Conservation (phyloP, 1,140 invertebrate genomes). For the Lethocerus indicus region DNA sequence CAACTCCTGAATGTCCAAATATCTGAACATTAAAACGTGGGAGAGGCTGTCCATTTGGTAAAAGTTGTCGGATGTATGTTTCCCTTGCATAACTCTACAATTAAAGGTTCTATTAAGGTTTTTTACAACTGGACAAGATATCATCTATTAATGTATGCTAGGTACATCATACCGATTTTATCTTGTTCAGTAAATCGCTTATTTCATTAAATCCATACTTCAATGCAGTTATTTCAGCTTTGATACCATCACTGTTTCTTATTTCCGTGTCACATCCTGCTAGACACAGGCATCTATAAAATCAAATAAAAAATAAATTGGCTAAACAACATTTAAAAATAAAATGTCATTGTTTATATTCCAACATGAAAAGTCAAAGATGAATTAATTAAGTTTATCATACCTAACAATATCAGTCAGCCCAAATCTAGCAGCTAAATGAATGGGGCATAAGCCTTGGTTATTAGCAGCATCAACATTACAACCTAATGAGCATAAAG, state of each 20-base stretch:
- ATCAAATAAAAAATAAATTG: slow-evolving; percentile 5
- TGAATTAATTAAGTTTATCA: too few species aligned
- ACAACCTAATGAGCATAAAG: slow-evolving; percentile 57
- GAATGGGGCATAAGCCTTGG: slow-evolving; percentile 50
- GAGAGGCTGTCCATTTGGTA: slow-evolving; percentile 41
- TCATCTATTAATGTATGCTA: neutral
- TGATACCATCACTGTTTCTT: slow-evolving; percentile 52
- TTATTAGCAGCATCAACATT: slow-evolving; percentile 49
- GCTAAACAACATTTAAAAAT: too few species aligned
- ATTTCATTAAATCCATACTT: slow-evolving; percentile 62
- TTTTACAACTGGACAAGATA: neutral
- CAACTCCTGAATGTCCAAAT: slow-evolving; percentile 57
- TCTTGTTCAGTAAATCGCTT: slow-evolving; percentile 47
- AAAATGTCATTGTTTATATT: too few species aligned
- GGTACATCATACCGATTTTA: slow-evolving; percentile 49
- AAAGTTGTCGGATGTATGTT: slow-evolving; percentile 50
- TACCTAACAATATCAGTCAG: slow-evolving; percentile 54
- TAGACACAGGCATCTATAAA: slow-evolving; percentile 46
- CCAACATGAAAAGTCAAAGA: too few species aligned
- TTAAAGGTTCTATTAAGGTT: neutral
- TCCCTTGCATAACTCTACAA: slow-evolving; percentile 33
- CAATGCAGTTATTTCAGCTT: slow-evolving; percentile 64
- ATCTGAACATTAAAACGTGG: slow-evolving; percentile 55
- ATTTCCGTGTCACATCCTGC: slow-evolving; percentile 51
- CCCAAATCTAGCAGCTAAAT: slow-evolving; percentile 54